Base-by-base conservation (phyloP, 2,797 vertebrate species). In the Chelon labrosus region DNA sequence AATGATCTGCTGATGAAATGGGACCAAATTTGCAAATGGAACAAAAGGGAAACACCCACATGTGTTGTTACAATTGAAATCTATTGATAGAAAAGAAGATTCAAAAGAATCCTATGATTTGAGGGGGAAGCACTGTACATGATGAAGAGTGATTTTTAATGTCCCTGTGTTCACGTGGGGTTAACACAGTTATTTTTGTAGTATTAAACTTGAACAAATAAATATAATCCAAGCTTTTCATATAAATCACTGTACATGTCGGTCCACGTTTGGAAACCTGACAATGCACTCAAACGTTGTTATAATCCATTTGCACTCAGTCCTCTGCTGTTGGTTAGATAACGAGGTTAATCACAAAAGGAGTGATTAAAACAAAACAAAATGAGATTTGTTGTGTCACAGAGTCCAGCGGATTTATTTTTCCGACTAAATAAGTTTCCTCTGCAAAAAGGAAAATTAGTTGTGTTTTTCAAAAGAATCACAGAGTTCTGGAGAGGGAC, bases 331-430 rank as follows among this genome's bases (percentile, higher is more conserved):
- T 9, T 70, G 59, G 58, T 84, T 89, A 58, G 65, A 83, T 79
- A 85, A 88, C 54, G 62, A 64, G 31, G 19, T 83, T 84, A 65
- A 25, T 31, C 7, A 46, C 17, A 69, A 63, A 75, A 74, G 58
- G 60, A 82, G 65, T 75, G 76, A 70, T 55, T 44, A 60, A 83
- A 81, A 87, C 14, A 11, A 59, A 78, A 88, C 89, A 89, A 88
- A 75, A 71, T 65, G 35, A 59, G 58, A 72, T 20, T 70, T 88
- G 77, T 85, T 83, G 52, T 59, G 52, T 79, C 52, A 63, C 44
- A 53, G 13, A 65, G 41, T 75, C 25, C 62, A 56, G 37, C 19
- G 69, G 80, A 52, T 85, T 80, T 76, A 57, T 66, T 68, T 77
- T 82, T 74, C 58, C 75, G 66, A 57, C 19, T 63, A 38, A 86